Conservation (phyloP, 2,888 invertebrate genomes). For the Cylindroiulus punctatus region DNA sequence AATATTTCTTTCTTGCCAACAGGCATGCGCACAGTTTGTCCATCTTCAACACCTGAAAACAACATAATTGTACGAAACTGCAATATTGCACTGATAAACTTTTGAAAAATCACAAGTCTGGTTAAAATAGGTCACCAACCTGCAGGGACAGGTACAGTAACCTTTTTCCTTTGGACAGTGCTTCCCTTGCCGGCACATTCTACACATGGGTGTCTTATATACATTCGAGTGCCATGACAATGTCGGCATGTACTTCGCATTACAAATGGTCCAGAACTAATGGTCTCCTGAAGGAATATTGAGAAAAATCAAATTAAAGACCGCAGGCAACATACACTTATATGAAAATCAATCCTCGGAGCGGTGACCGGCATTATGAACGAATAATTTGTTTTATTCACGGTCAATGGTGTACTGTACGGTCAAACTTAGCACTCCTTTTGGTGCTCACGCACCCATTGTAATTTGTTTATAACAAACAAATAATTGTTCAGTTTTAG, state of each 20-base stretch:
- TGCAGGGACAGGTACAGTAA: conserved; percentile 93
- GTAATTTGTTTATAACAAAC: no score
- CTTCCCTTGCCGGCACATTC: conserved; percentile 96
- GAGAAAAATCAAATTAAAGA: neutral
- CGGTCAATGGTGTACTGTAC: no score
- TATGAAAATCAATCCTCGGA: no score
- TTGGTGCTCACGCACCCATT: no score
- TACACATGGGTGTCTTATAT: conserved; percentile 87
- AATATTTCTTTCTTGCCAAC: conserved; percentile 92
- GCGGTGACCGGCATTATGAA: no score
- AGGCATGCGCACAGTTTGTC: conserved; percentile 94
- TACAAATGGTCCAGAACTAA: conserved; percentile 84
- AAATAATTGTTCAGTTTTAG: no score
- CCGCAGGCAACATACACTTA: conserved; percentile 61
- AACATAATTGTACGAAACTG: no score
- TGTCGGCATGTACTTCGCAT: conserved; percentile 96
- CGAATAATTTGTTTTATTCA: no score
- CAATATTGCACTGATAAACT: neutral
- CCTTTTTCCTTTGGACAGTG: conserved; percentile 85
- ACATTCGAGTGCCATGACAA: conserved; percentile 85
- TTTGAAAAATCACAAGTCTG: conserved; percentile 31
- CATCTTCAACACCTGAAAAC: conserved; percentile 82
- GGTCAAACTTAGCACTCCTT: no score
- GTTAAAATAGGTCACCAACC: conserved; percentile 65
- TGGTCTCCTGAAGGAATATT: conserved; percentile 65